phyloP scores from a whole-genome alignment of 2,113 vertebrate species.

The Galemys pyrenaicus region DNA sequence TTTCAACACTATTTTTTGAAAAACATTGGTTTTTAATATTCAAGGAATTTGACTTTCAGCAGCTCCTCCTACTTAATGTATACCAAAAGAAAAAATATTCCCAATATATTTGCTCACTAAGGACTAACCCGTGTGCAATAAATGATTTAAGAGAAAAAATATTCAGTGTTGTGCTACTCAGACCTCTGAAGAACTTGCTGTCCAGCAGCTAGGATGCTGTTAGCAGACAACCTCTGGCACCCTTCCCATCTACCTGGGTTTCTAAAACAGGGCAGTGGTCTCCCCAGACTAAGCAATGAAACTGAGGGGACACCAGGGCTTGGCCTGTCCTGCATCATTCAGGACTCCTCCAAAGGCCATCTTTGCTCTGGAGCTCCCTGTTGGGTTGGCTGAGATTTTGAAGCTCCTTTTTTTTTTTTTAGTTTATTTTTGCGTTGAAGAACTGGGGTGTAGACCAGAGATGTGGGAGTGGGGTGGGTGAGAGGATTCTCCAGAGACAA shows the following conservation, averaged over 20 bases:
- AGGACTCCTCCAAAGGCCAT: background rate
- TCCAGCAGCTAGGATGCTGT: background rate
- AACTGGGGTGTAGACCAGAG: too few relatives aligned
- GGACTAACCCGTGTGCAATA: background rate
- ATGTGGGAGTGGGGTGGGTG: too few relatives aligned
- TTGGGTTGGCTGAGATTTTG: too few relatives aligned
- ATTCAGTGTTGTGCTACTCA: background rate
- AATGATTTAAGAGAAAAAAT: background rate
- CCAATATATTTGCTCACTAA: background rate
- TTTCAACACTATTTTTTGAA: constrained; percentile 86
- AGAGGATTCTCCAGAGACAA: too few relatives aligned
- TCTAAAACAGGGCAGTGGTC: background rate
- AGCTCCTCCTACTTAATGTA: constrained; percentile 36
- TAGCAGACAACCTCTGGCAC: too few relatives aligned
- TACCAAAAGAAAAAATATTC: background rate
- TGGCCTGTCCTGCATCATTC: fast-evolving
- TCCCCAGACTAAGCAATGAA: background rate
- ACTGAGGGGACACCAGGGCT: too few relatives aligned
- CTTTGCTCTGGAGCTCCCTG: background rate
- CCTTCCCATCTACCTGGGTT: background rate
- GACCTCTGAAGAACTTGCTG: background rate
- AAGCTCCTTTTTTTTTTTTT: too few relatives aligned
- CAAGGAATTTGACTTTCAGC: background rate
- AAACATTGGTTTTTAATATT: constrained; percentile 21
- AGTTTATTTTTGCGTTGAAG: too few relatives aligned